A percentile compares a stretch with the other conserved stretches of the same genome.
phyloP scores from a whole-genome alignment of 2,888 invertebrate species.

The Drosophila hawaiiensis region DNA sequence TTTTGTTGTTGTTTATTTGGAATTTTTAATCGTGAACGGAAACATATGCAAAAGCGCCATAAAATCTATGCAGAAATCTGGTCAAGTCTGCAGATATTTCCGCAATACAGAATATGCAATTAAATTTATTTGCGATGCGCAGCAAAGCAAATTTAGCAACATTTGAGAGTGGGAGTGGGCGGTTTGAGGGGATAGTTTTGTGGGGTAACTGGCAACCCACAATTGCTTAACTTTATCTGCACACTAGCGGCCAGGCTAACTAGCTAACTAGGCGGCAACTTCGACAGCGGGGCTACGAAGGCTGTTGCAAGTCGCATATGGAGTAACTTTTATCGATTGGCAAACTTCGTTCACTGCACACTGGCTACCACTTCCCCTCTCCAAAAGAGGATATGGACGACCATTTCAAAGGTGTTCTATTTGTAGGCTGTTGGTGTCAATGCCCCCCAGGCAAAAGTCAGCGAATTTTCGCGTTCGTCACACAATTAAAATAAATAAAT shows the following conservation, averaged over 20 bases:
- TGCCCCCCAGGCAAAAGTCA: constrained; percentile 34
- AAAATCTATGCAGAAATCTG: constrained; percentile 27
- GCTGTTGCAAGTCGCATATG: constrained; percentile 55
- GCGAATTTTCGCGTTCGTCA: not conserved
- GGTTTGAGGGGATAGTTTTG: not conserved
- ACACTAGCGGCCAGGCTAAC: not conserved
- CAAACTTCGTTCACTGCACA: constrained; percentile 49
- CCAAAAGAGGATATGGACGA: constrained; percentile 8
- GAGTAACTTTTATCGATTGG: constrained; percentile 72
- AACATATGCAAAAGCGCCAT: constrained; percentile 22
- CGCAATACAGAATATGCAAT: constrained; percentile 60
- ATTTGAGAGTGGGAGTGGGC: constrained; percentile 12
- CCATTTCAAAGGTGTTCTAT: constrained; percentile 28
- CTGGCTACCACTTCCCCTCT: constrained; percentile 24
- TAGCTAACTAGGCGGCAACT: constrained; percentile 22
- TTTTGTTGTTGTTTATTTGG: constrained; percentile 6
- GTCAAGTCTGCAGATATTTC: constrained; percentile 32
- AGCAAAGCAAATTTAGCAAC: constrained; percentile 31
- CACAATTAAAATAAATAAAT: not conserved
- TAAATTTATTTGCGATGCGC: constrained; percentile 44
- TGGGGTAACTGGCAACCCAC: not conserved
- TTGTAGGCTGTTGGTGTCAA: constrained; percentile 49
- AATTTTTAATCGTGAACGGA: constrained; percentile 6
- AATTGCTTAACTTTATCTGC: constrained; percentile 14
- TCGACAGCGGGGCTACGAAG: constrained; percentile 33